A percentile compares a stretch with the other conserved stretches of the same genome.
phyloP scores from a whole-genome alignment of 2,888 invertebrate species.

The Agonopterix alstromeriana region DNA sequence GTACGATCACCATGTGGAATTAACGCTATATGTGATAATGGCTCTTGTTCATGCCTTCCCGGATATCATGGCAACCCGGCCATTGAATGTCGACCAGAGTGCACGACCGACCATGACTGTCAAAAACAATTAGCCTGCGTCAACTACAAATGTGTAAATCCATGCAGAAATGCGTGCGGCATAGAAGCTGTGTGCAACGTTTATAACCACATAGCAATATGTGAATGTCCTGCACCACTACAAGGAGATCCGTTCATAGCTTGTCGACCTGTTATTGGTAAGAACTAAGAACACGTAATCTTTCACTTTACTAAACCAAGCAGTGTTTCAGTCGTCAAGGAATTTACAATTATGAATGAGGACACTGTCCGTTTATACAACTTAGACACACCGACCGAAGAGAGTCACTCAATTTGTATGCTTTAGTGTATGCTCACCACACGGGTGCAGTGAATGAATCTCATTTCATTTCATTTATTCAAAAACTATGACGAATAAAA shows the following conservation, averaged over 20 bases:
- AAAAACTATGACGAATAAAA: no score
- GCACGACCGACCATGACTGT: constrained; percentile 85
- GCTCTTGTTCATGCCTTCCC: constrained; percentile 78
- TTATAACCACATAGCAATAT: constrained; percentile 86
- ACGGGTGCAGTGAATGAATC: no score
- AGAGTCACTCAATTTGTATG: no score
- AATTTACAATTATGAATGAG: neutral
- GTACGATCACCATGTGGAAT: constrained; percentile 80
- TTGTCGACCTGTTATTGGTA: constrained; percentile 77
- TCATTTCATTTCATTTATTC: neutral
- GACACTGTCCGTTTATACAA: no score
- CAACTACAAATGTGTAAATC: constrained; percentile 84
- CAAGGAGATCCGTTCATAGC: constrained; percentile 87
- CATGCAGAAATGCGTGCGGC: constrained; percentile 84
- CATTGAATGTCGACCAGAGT: constrained; percentile 86
- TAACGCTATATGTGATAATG: constrained; percentile 77
- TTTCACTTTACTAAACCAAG: neutral
- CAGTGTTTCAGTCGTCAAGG: no score
- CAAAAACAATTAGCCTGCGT: constrained; percentile 82
- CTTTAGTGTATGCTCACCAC: no score
- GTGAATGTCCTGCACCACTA: constrained; percentile 83
- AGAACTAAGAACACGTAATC: constrained; percentile 21
- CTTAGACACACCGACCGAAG: no score
- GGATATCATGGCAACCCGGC: constrained; percentile 82
- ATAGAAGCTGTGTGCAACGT: constrained; percentile 83